Evolutionary conservation across 2,888 invertebrate genomes (phyloP).

Genomic region (Cyclophora punctaria): DNA sequence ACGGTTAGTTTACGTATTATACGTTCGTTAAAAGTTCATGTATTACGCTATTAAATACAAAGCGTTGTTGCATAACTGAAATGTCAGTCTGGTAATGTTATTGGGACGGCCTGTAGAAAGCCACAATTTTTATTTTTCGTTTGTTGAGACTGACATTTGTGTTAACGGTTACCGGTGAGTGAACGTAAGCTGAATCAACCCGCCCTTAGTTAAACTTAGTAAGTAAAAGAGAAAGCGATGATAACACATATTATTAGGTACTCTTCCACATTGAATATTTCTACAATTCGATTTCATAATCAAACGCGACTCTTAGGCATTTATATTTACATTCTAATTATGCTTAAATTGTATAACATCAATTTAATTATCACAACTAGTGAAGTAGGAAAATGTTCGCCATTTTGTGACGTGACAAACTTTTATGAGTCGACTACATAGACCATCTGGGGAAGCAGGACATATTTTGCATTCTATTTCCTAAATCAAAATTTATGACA

Average conservation of each 20-base stretch:
- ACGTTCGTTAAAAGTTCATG: no score
- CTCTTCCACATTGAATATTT: not conserved
- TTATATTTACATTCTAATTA: not conserved
- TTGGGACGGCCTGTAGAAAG: not conserved
- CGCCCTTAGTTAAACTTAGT: not conserved
- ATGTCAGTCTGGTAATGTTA: not conserved
- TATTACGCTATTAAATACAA: no score
- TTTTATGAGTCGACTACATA: no score
- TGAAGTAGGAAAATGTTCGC: not conserved
- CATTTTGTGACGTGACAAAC: not conserved
- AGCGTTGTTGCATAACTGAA: no score
- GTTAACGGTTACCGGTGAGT: not conserved
- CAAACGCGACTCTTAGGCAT: slow-evolving; percentile 18
- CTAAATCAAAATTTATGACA: no score
- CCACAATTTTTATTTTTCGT: not conserved
- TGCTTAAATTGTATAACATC: not conserved
- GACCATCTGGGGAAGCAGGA: no score
- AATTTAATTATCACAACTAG: not conserved
- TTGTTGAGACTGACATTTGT: not conserved
- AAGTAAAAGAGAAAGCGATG: not conserved
- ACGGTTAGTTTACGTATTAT: no score
- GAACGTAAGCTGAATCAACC: not conserved
- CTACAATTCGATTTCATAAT: slow-evolving; percentile 18
- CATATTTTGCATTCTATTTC: no score
- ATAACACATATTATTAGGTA: not conserved